Base-by-base conservation (phyloP, 2,113 vertebrate species). In the Tachuris rubrigastra region DNA sequence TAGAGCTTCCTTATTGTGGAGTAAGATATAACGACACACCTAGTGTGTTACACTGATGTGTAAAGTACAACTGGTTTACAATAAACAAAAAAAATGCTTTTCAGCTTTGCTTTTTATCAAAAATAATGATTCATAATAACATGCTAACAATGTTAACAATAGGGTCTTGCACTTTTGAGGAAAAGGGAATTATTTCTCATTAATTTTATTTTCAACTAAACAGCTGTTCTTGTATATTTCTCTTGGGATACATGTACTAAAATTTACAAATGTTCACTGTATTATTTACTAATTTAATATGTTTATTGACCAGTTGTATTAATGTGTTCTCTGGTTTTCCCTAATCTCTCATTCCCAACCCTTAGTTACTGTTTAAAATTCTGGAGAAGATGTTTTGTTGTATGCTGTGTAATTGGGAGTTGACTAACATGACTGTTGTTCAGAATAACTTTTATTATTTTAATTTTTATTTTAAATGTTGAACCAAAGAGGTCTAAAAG, bases 161-260 rank as follows among this genome's bases (percentile, higher is more conserved):
- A 66, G 5, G 4, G 27, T 79, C 71, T 80, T 73, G 12, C 2
- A 11, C 66, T 90, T 90, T 90, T 68, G 53, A 81, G 46, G 20
- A 72, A 88, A 90, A 90, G 13, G 28, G 37, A 83, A 87, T 68
- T 66, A 58, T 94, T 87, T 90, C 53, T 82, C 66, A 87, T 94
- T 93, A 82, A 79, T 85, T 93, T 82, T 65, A 44, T 87, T 91
- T 94, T 90, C 49, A 87, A 47, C 65, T 93, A 79, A 90, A 37
- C 41, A 76, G 11, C 24, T 82, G 31, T 39, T 94, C 31, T 39
- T 39, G 8, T 42, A 81, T 89, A 10, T 72, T 87, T 92, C 82
- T 79, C 88, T 62, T 69, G 63, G 49, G 67, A 72, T 60, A 37
- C 3, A 33, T 58, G 41, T 53, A 59, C 16, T 77, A 73, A 79